phyloP scores from a whole-genome alignment of 2,888 invertebrate genomes.

The Acheta domesticus region DNA sequence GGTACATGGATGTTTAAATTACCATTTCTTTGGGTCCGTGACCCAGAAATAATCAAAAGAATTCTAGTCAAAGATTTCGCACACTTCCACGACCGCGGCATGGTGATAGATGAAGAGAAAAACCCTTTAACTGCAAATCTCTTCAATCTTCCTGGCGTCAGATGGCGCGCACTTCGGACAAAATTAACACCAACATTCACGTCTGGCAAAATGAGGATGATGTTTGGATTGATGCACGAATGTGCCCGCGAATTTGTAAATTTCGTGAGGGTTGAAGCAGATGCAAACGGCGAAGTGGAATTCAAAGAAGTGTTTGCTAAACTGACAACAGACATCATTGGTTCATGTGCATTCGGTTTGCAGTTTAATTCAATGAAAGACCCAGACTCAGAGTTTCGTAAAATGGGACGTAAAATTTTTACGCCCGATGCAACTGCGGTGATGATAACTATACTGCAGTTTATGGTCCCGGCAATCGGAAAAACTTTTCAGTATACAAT shows the following conservation, averaged over 20 bases:
- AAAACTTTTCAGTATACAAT: conserved; percentile 39
- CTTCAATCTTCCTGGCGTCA: conserved; percentile 55
- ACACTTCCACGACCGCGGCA: conserved; percentile 64
- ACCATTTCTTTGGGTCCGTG: conserved; percentile 59
- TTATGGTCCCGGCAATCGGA: conserved; percentile 45
- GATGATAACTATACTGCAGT: conserved; percentile 44
- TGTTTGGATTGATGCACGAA: conserved; percentile 59
- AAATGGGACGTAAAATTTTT: conserved; percentile 40
- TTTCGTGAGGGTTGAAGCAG: conserved; percentile 47
- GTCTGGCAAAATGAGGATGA: conserved; percentile 62
- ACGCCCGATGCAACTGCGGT: conserved; percentile 38
- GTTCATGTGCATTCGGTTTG: conserved; percentile 50
- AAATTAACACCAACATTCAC: conserved; percentile 66
- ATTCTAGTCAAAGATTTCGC: conserved; percentile 61
- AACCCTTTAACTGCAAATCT: conserved; percentile 61
- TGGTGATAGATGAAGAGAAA: conserved; percentile 57
- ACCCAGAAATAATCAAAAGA: conserved; percentile 57
- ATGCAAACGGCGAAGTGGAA: conserved; percentile 45
- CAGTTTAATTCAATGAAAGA: conserved; percentile 41
- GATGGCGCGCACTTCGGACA: conserved; percentile 61
- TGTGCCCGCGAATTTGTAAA: conserved; percentile 54
- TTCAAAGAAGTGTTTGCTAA: conserved; percentile 40
- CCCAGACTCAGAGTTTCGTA: conserved; percentile 34
- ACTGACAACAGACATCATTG: conserved; percentile 51
- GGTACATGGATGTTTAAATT: conserved; percentile 40